Percentiles rank a stretch among this genome's conserved stretches.
Evolutionary conservation across 2,888 invertebrate species (phyloP).

Genomic region (Drosophila acutilabella): DNA sequence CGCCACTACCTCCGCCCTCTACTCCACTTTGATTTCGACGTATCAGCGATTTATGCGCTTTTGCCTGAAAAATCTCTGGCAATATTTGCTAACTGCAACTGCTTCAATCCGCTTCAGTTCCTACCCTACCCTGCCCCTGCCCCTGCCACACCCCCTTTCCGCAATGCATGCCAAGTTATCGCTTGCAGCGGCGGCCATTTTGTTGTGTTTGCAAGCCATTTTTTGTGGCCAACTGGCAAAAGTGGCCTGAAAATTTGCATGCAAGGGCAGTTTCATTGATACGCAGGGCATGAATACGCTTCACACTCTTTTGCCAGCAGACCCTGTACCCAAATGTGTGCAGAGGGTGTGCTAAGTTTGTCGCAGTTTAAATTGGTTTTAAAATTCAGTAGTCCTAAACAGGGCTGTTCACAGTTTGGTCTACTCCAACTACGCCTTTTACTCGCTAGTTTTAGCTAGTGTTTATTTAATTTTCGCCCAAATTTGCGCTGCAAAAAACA

Average conservation of each 20-base stretch:
- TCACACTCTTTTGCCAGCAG: neutral
- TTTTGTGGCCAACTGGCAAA: slow-evolving; percentile 30
- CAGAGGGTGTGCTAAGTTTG: neutral
- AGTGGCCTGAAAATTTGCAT: slow-evolving; percentile 44
- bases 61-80: slow-evolving; percentile 76
- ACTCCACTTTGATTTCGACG: slow-evolving; percentile 56
- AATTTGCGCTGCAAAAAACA: slow-evolving; percentile 61
- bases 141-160: neutral
- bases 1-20: neutral
- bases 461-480: slow-evolving; percentile 81
- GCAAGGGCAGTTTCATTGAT: slow-evolving; percentile 60
- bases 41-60: slow-evolving; percentile 82
- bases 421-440: neutral
- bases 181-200: slow-evolving; percentile 65
- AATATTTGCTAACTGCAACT: slow-evolving; percentile 69
- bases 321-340: neutral
- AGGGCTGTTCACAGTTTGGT: neutral
- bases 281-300: slow-evolving; percentile 26
- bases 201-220: slow-evolving; percentile 65
- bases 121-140: neutral
- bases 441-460: slow-evolving; percentile 29
- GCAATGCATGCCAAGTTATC: slow-evolving; percentile 72
- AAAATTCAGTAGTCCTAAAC: neutral
- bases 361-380: neutral
- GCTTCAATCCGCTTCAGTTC: slow-evolving; percentile 5